A percentile compares a stretch with the other conserved stretches of the same genome.
Conservation (phyloP, 2,888 invertebrate genomes). For the Elysia crispata region DNA sequence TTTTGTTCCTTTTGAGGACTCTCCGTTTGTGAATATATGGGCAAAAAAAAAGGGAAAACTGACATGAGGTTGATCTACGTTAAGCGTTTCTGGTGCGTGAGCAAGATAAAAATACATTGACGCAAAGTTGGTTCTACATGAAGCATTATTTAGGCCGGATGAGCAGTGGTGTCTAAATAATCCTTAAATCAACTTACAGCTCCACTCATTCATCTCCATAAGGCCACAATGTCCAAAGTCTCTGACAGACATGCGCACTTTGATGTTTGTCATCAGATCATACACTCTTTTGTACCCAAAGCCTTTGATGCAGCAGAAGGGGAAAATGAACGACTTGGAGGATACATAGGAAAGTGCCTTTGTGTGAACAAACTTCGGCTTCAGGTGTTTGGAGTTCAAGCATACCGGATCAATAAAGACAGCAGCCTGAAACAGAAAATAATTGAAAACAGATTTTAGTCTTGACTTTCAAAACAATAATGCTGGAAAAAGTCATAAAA, state of each 20-base stretch:
- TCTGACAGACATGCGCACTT: conserved; percentile 21
- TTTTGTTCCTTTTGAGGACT: no score
- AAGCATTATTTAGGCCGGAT: no score
- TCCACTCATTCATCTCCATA: background rate
- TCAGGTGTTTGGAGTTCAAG: background rate
- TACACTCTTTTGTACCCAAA: conserved; percentile 15
- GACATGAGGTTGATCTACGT: no score
- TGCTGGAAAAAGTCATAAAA: no score
- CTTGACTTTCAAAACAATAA: no score
- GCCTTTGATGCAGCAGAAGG: conserved; percentile 17
- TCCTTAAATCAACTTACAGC: background rate
- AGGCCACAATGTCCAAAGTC: conserved; percentile 32
- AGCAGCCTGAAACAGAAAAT: background rate
- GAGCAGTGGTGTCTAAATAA: no score
- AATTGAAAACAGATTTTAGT: no score
- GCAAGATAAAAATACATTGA: no score
- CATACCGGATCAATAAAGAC: conserved; percentile 26
- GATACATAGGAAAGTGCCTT: conserved; percentile 12
- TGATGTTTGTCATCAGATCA: conserved; percentile 28
- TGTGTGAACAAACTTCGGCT: background rate
- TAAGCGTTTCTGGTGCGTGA: no score
- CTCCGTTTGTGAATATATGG: no score
- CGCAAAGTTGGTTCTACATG: no score
- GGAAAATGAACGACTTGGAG: background rate
- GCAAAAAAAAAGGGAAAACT: no score